Evolutionary conservation across 2,797 vertebrate species (phyloP), one percentile per base, ranked within the genome.

Genomic region (Spatula versicolor): DNA sequence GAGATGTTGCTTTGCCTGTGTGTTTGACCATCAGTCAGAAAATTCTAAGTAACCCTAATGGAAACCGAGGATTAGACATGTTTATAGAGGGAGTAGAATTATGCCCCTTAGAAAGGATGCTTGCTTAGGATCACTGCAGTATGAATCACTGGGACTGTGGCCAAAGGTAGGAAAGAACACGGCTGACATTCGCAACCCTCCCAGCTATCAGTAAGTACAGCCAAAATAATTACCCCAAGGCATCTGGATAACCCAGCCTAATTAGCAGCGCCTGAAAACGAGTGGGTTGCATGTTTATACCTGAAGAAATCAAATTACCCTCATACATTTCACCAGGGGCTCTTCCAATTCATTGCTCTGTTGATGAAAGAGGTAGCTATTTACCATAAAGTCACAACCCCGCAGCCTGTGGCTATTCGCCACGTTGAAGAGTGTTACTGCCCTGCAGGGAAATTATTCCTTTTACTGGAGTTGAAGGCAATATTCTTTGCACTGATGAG

Each of bases 271-370:
- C 92, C 95, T 96, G 95, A 95, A 96, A 97, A 97, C 48, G 92
- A 95, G 94, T 95, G 93, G 96, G 96, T 96, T 96, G 95, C 95
- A 90, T 96, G 95, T 96, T 97, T 96, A 96, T 95, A 97, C 95
- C 96, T 97, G 96, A 97, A 97, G 96, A 97, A 97, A 97, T 97
- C 96, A 96, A 96, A 97, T 97, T 97, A 97, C 95, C 92, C 94
- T 97, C 94, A 96, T 96, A 97, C 90, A 95, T 97, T 96, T 96
- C 96, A 96, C 95, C 90, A 96, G 95, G 95, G 95, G 96, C 96
- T 97, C 96, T 96, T 96, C 96, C 92, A 97, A 95, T 97, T 91
- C 96, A 96, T 97, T 92, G 95, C 96, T 97, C 85, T 93, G 95
- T 95, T 95, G 95, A 96, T 96, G 95, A 95, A 94, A 97, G 95